A percentile compares a stretch with the other conserved stretches of the same genome.
Evolutionary conservation across 2,797 vertebrate species (phyloP).

Genomic region (Spinus olivaceus): DNA sequence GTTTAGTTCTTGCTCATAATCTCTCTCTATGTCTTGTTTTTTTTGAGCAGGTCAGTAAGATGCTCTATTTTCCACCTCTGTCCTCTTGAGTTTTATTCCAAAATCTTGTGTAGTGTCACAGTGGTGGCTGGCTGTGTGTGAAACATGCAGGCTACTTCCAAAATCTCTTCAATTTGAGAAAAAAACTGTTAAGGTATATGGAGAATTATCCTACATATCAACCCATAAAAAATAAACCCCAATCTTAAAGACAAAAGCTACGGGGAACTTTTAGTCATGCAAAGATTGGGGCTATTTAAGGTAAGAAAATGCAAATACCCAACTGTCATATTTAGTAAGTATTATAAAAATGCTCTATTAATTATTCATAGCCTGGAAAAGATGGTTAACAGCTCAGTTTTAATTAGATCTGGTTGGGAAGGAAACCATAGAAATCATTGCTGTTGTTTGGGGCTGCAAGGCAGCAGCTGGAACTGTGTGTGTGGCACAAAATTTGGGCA

Average conservation of each 20-base stretch:
- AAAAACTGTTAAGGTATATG: not conserved
- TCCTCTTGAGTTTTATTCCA: not conserved
- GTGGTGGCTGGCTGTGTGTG: not conserved
- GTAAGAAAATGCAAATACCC: not conserved
- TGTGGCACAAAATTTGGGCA: not conserved
- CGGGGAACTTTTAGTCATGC: not conserved
- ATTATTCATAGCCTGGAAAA: constrained; percentile 3
- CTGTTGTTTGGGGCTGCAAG: not conserved
- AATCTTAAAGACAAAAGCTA: not conserved
- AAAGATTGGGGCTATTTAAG: not conserved
- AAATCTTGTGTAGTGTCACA: not conserved
- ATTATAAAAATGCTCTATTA: not conserved
- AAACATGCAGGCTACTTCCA: not conserved
- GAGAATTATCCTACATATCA: not conserved
- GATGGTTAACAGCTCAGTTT: not conserved
- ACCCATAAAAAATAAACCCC: not conserved
- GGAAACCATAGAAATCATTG: not conserved
- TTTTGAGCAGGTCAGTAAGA: not conserved
- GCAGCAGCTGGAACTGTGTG: not conserved
- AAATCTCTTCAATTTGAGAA: not conserved
- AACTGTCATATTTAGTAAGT: not conserved
- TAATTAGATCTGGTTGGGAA: constrained; percentile 16
- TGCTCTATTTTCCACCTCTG: not conserved
- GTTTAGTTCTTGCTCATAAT: not conserved
- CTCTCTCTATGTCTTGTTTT: not conserved